These are phyloP conservation scores for Dendrolimus punctatus DNA, from an alignment of 1,140 invertebrate species.

Conservation along the genomic window DNA sequence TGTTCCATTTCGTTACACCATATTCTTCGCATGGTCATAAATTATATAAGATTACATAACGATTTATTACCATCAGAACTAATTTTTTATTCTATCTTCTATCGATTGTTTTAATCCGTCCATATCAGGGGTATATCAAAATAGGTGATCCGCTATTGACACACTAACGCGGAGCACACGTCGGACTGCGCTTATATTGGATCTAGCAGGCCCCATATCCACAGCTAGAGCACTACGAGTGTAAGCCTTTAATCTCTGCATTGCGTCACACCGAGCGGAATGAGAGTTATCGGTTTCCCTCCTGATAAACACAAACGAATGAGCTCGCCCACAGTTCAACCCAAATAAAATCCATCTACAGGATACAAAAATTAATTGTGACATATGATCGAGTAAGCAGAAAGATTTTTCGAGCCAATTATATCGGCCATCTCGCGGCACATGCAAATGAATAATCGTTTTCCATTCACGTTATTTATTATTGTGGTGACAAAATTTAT, in stretches of 20 bases:
- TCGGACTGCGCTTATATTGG: conserved; percentile 43
- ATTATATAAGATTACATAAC: conserved; percentile 1
- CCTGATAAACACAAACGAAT: conserved; percentile 64
- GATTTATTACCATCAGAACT: conserved; percentile 5
- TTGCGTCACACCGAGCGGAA: conserved; percentile 60
- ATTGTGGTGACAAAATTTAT: conserved; percentile 48
- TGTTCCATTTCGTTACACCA: conserved; percentile 18
- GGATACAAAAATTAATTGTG: conserved; percentile 53
- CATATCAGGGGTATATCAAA: no score
- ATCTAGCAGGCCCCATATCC: conserved; percentile 41
- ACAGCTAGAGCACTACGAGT: conserved; percentile 39
- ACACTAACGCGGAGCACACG: conserved; percentile 21
- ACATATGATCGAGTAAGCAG: conserved; percentile 21
- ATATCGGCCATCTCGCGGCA: conserved; percentile 11
- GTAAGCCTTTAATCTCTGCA: conserved; percentile 67
- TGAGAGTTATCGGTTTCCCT: conserved; percentile 61
- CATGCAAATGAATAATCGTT: conserved; percentile 28
- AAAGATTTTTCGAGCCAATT: conserved; percentile 32
- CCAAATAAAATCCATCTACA: conserved; percentile 42
- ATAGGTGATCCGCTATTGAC: conserved; percentile 19
- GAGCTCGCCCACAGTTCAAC: conserved; percentile 39
- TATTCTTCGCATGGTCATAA: not conserved
- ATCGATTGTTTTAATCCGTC: no score
- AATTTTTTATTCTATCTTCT: conserved; percentile 8
- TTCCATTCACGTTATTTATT: conserved; percentile 48